A percentile compares a stretch with the other conserved stretches of the same genome.
phyloP scores from a whole-genome alignment of 2,797 vertebrate species.

The Microctenopoma stevenorrisi region DNA sequence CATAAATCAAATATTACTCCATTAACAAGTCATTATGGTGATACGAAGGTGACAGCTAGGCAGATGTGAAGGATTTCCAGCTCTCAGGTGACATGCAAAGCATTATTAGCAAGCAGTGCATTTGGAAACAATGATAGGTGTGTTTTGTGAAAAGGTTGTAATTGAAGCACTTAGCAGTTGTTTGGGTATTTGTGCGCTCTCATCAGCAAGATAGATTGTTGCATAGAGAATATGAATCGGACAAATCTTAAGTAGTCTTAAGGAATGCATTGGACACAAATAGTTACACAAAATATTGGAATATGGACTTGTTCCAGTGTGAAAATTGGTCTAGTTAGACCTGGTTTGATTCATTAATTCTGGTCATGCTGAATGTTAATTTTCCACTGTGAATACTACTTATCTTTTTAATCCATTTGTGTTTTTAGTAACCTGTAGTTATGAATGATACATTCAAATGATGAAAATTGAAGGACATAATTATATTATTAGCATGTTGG shows the following conservation, averaged over 20 bases:
- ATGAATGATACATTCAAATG: too few relatives aligned
- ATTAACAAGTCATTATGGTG: conserved; percentile 62
- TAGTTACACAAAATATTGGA: conserved; percentile 1
- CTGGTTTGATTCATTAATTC: not conserved
- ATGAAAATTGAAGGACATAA: too few relatives aligned
- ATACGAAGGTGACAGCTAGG: conserved; percentile 51
- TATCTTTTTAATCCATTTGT: not conserved
- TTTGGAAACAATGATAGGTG: conserved; percentile 29
- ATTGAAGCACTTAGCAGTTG: conserved; percentile 14
- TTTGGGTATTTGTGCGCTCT: conserved; percentile 26
- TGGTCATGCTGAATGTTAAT: not conserved
- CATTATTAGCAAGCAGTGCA: conserved; percentile 50
- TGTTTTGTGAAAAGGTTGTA: not conserved
- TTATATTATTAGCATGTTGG: too few relatives aligned
- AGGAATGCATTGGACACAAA: conserved; percentile 10
- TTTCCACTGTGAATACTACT: not conserved
- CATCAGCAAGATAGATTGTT: conserved; percentile 13
- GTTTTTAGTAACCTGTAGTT: too few relatives aligned
- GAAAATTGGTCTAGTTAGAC: conserved; percentile 7
- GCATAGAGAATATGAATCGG: conserved; percentile 9
- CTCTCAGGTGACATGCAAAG: conserved; percentile 18
- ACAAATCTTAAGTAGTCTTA: not conserved
- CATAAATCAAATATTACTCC: conserved; percentile 59
- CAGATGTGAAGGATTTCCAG: conserved; percentile 42
- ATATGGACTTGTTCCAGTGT: conserved; percentile 8